These are phyloP conservation scores for Anagyrus pseudococci DNA, from an alignment of 2,888 invertebrate genomes.

Conservation along the genomic window DNA sequence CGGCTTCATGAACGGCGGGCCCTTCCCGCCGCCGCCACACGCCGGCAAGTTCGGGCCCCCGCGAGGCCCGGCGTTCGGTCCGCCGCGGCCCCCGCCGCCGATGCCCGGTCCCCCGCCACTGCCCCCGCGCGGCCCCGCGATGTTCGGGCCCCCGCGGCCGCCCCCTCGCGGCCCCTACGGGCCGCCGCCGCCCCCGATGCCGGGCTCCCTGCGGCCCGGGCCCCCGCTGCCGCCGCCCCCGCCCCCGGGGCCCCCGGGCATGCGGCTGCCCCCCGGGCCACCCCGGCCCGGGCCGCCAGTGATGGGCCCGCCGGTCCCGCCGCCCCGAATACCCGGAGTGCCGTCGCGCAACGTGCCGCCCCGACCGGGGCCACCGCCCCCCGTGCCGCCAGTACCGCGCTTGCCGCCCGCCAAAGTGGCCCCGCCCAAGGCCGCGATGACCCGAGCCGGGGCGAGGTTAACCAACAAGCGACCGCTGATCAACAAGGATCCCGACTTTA, in stretches of 20 bases:
- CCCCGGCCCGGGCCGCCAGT: slow-evolving; percentile 22
- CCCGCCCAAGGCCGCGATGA: slow-evolving; percentile 32
- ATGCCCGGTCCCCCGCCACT: slow-evolving; percentile 33
- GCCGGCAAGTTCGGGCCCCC: slow-evolving; percentile 43
- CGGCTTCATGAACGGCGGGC: slow-evolving; percentile 46
- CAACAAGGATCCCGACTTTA: slow-evolving; percentile 53
- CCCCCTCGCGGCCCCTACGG: slow-evolving; percentile 20
- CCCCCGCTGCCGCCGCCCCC: slow-evolving; percentile 38
- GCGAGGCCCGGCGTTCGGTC: slow-evolving; percentile 36
- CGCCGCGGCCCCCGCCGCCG: slow-evolving; percentile 37
- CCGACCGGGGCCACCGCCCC: not conserved
- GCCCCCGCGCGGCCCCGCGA: slow-evolving; percentile 23
- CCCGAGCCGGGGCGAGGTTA: slow-evolving; percentile 14
- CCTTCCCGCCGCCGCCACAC: slow-evolving; percentile 43
- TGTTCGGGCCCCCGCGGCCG: slow-evolving; percentile 9
- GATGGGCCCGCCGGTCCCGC: slow-evolving; percentile 33
- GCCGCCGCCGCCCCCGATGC: slow-evolving; percentile 22
- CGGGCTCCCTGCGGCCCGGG: slow-evolving; percentile 14
- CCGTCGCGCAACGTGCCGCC: not conserved
- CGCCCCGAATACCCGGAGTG: slow-evolving; percentile 7
- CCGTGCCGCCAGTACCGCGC: slow-evolving; percentile 28
- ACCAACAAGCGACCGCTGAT: not conserved
- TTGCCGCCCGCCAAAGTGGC: slow-evolving; percentile 33
- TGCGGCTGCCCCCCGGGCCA: slow-evolving; percentile 18
- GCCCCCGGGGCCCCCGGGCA: slow-evolving; percentile 36